Percentiles rank a stretch among this genome's conserved stretches.
These are phyloP conservation scores for Nettapus auritus DNA, from an alignment of 2,113 vertebrate genomes.

Conservation along the genomic window DNA sequence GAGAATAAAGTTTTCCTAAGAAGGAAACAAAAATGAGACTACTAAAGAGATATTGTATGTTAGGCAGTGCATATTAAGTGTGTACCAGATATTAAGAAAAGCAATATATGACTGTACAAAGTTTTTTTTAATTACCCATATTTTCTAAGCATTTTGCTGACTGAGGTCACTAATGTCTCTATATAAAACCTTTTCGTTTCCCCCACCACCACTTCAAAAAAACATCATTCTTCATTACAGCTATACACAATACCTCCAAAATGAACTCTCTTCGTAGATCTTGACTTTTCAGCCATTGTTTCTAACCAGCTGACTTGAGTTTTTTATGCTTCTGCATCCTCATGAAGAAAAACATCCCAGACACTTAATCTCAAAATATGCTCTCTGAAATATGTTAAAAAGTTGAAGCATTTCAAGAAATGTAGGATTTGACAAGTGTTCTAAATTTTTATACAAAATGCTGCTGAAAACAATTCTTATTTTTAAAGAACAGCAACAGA, in stretches of 20 bases:
- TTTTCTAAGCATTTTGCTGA: background rate
- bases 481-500: background rate
- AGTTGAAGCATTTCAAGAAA: background rate
- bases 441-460: background rate
- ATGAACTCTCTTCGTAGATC: constrained; percentile 75
- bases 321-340: constrained; percentile 3
- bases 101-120: background rate
- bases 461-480: background rate
- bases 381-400: background rate
- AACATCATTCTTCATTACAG: background rate
- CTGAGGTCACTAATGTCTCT: background rate
- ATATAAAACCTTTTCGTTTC: background rate
- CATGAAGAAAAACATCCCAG: background rate
- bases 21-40: background rate
- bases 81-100: background rate
- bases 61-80: background rate
- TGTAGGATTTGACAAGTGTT: background rate
- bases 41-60: background rate
- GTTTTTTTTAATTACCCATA: background rate
- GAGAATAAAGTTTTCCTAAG: background rate
- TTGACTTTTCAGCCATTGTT: constrained; percentile 70
- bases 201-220: background rate
- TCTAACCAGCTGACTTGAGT: constrained; percentile 68
- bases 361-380: constrained; percentile 9
- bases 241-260: constrained; percentile 67